These are phyloP conservation scores for Caenorhabditis sinica DNA, from an alignment of 2,888 invertebrate species.

Conservation along the genomic window DNA sequence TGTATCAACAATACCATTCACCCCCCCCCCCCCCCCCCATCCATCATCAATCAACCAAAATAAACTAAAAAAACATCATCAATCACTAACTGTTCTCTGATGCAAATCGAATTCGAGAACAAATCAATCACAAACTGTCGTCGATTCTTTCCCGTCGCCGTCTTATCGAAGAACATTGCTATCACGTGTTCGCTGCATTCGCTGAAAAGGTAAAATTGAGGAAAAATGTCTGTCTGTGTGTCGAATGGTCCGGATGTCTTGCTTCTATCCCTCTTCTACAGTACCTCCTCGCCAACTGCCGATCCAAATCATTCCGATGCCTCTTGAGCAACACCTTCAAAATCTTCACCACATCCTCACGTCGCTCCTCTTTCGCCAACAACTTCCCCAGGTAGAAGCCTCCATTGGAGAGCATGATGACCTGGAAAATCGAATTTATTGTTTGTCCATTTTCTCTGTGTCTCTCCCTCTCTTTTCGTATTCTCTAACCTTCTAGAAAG, in stretches of 20 bases:
- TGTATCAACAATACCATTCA: too few relatives aligned
- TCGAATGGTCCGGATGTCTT: not conserved
- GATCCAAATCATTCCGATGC: constrained; percentile 66
- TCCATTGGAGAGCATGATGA: constrained; percentile 74
- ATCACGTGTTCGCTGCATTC: constrained; percentile 51
- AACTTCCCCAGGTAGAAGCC: constrained; percentile 76
- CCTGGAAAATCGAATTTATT: constrained; percentile 61
- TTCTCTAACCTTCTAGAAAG: not conserved
- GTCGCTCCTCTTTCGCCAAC: constrained; percentile 54
- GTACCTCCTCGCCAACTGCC: constrained; percentile 69
- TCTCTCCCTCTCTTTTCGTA: constrained; percentile 5
- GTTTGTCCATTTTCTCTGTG: constrained; percentile 8
- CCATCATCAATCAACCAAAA: not conserved
- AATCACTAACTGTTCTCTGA: constrained; percentile 61
- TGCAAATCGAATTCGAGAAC: constrained; percentile 56
- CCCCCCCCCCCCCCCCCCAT: not conserved
- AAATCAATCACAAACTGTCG: constrained; percentile 62
- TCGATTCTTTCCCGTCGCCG: constrained; percentile 15
- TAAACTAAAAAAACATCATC: not conserved
- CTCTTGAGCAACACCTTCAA: constrained; percentile 59
- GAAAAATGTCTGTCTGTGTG: not conserved
- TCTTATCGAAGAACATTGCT: constrained; percentile 61
- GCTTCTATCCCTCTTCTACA: not conserved
- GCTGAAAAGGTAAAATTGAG: constrained; percentile 26
- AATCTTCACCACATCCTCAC: constrained; percentile 59